phyloP scores from a whole-genome alignment of 2,888 invertebrate species.

The Eulithis prunata region DNA sequence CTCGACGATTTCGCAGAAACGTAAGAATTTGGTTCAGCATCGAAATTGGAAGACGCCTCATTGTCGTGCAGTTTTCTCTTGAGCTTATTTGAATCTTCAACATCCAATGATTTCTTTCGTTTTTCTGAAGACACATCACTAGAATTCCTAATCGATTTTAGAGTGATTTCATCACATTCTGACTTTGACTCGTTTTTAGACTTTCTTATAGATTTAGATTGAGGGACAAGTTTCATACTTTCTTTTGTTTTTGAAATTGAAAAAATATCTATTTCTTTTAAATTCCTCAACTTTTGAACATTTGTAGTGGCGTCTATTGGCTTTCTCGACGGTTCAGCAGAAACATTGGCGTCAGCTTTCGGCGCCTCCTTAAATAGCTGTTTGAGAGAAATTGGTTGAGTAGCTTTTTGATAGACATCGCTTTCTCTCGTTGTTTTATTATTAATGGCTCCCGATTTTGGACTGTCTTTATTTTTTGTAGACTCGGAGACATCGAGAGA shows the following conservation, averaged over 20 bases:
- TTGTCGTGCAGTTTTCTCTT: conserved; percentile 5
- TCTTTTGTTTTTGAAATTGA: conserved; percentile 15
- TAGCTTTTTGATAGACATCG: conserved; percentile 2
- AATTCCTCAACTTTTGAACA: background rate
- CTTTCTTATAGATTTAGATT: conserved; percentile 5
- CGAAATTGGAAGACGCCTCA: background rate
- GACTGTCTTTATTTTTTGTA: background rate
- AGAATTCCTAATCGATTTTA: conserved; percentile 3
- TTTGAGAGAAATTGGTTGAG: background rate
- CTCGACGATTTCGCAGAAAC: background rate
- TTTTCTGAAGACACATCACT: conserved; percentile 4
- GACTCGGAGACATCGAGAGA: background rate
- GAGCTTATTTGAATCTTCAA: background rate
- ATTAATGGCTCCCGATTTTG: conserved; percentile 4
- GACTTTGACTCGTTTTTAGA: conserved; percentile 2
- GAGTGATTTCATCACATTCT: background rate
- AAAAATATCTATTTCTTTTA: conserved; percentile 26
- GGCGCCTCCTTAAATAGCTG: background rate
- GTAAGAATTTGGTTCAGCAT: background rate
- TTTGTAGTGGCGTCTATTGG: conserved; percentile 8
- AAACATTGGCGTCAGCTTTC: background rate
- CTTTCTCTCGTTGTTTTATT: background rate
- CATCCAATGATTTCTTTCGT: conserved; percentile 1
- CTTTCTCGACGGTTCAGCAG: conserved; percentile 4
- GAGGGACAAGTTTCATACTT: background rate